Evolutionary conservation across 2,113 vertebrate genomes (phyloP).

Genomic region (Isichthys henryi): DNA sequence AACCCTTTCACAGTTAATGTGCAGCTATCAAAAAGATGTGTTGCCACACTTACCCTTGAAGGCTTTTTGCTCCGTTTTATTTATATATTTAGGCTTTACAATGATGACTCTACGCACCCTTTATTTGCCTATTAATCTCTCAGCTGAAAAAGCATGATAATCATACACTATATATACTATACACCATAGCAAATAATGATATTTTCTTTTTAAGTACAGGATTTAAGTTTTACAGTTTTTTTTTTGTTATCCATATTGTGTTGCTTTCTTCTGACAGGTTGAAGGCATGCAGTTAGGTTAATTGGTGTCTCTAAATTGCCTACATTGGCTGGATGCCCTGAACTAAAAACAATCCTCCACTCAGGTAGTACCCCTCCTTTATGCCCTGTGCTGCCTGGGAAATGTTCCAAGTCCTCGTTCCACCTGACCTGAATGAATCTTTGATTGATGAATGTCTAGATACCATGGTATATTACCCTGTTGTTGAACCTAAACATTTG

Average conservation of each 20-base stretch:
- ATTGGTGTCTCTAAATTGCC: neutral
- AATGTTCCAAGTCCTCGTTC: neutral
- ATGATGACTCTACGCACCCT: neutral
- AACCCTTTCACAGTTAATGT: slow-evolving; percentile 42
- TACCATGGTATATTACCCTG: neutral
- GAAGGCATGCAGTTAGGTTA: neutral
- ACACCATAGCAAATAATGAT: neutral
- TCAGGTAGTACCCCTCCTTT: neutral
- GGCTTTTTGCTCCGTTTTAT: neutral
- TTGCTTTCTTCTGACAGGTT: neutral
- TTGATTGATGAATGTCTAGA: neutral
- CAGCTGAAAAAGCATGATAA: neutral
- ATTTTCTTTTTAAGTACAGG: neutral
- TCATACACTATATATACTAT: neutral
- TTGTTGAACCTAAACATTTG: neutral
- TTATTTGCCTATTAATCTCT: slow-evolving; percentile 16
- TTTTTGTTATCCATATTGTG: neutral
- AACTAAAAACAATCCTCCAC: neutral
- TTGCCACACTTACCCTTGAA: neutral
- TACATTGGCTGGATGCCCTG: neutral
- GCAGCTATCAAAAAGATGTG: slow-evolving; percentile 33
- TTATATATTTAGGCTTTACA: slow-evolving; percentile 10
- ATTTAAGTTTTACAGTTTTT: neutral
- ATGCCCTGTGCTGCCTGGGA: neutral
- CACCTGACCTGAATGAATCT: neutral